phyloP scores from a whole-genome alignment of 1,140 invertebrate species.

The Batillaria attramentaria region DNA sequence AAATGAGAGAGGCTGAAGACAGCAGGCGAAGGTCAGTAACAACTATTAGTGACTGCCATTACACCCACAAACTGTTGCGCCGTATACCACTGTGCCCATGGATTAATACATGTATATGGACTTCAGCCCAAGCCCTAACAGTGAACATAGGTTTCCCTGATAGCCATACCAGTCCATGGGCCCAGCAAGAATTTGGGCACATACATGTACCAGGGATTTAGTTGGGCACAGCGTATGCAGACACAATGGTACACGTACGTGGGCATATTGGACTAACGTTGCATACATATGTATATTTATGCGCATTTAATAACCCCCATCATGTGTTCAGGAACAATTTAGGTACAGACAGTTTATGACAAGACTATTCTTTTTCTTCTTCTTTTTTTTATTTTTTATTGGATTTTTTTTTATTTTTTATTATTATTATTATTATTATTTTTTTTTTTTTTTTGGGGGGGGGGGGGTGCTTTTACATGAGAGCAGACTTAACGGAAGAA shows the following conservation, averaged over 20 bases:
- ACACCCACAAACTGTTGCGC: no score
- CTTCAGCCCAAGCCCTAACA: not conserved
- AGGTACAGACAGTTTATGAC: no score
- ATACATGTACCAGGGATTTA: not conserved
- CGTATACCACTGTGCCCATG: no score
- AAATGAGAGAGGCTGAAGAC: slow-evolving; percentile 54
- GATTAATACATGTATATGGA: not conserved
- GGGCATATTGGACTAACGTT: not conserved
- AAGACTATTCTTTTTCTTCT: not conserved
- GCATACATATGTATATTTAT: not conserved
- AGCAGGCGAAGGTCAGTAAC: slow-evolving; percentile 49
- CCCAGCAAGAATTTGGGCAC: not conserved
- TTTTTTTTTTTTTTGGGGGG: not conserved
- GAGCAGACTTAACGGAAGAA: not conserved
- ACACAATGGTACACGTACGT: not conserved
- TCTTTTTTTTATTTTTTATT: not conserved
- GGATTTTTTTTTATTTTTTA: not conserved
- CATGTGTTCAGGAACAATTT: not conserved
- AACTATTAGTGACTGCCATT: not conserved
- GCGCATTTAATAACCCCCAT: not conserved
- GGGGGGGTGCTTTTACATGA: no score
- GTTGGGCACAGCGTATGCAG: not conserved
- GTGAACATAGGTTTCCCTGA: not conserved
- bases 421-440: not conserved
- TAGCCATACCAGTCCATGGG: not conserved